These are phyloP conservation scores for Rhyzopertha dominica DNA, from an alignment of 1,140 invertebrate species.

Conservation along the genomic window DNA sequence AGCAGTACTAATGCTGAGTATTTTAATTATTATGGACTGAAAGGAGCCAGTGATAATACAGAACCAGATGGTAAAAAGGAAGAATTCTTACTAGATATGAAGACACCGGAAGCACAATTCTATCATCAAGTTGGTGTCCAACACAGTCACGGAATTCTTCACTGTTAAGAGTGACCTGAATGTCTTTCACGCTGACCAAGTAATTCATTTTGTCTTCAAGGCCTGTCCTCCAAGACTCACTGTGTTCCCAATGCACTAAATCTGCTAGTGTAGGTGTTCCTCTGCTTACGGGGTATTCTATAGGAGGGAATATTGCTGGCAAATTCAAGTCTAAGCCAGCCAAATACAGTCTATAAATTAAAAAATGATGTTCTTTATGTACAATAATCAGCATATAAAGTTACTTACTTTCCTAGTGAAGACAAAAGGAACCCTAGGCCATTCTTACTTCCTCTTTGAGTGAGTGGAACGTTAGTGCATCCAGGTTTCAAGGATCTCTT, in stretches of 20 bases:
- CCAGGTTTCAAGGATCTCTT: constrained; percentile 53
- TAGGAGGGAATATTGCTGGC: constrained; percentile 55
- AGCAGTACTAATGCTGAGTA: constrained; percentile 17
- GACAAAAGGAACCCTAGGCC: constrained; percentile 65
- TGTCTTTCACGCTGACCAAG: constrained; percentile 31
- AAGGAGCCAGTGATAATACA: not conserved
- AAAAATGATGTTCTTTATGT: not conserved
- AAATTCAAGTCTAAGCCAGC: constrained; percentile 41
- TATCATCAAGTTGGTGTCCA: constrained; percentile 38
- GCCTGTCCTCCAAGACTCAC: constrained; percentile 58
- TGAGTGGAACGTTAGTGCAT: constrained; percentile 71
- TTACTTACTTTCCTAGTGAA: constrained; percentile 65
- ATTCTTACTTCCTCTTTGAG: constrained; percentile 67
- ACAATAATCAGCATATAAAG: not conserved
- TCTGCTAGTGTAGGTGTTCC: constrained; percentile 74
- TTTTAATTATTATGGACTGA: not conserved
- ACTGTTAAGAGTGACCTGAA: constrained; percentile 45
- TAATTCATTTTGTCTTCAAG: constrained; percentile 38
- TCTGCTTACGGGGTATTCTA: constrained; percentile 72
- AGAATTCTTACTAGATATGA: constrained; percentile 33
- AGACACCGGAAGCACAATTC: constrained; percentile 34
- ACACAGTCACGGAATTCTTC: constrained; percentile 43
- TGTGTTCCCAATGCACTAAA: constrained; percentile 87
- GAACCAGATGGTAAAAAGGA: not conserved
- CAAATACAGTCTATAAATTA: constrained; percentile 37